Percentiles rank a stretch among this genome's conserved stretches.
Evolutionary conservation across 2,888 invertebrate species (phyloP).

Genomic region (Gerris lacustris): DNA sequence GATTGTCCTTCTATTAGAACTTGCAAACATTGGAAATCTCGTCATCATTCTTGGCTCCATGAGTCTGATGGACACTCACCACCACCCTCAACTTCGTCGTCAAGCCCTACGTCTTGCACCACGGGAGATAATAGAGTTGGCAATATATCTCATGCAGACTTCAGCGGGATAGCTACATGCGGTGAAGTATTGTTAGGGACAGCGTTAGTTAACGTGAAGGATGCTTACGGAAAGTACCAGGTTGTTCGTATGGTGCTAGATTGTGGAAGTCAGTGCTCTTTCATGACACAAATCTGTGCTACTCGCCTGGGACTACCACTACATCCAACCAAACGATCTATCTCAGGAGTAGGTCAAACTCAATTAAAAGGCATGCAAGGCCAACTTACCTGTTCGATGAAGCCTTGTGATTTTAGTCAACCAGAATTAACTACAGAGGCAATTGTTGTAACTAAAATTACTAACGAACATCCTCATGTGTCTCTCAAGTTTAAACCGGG

Average conservation of each 20-base stretch:
- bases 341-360: constrained; percentile 11
- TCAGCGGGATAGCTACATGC: background rate
- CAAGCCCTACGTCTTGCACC: background rate
- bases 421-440: constrained; percentile 8
- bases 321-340: background rate
- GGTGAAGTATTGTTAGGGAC: constrained; percentile 14
- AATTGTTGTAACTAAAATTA: constrained; percentile 6
- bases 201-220: constrained; percentile 11
- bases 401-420: background rate
- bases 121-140: background rate
- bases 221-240: background rate
- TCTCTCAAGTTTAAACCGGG: background rate
- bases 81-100: background rate
- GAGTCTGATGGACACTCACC: constrained; percentile 4
- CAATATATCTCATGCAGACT: background rate
- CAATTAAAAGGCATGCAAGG: constrained; percentile 6
- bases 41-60: constrained; percentile 14
- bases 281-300: constrained; percentile 7
- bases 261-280: background rate
- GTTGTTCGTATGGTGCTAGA: constrained; percentile 13
- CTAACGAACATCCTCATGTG: background rate
- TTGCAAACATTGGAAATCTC: constrained; percentile 9
- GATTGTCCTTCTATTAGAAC: constrained; percentile 11
- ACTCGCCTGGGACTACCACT: background rate
- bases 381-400: background rate